Conservation (phyloP, 2,888 invertebrate genomes). For the Andrena haemorrhoa region DNA sequence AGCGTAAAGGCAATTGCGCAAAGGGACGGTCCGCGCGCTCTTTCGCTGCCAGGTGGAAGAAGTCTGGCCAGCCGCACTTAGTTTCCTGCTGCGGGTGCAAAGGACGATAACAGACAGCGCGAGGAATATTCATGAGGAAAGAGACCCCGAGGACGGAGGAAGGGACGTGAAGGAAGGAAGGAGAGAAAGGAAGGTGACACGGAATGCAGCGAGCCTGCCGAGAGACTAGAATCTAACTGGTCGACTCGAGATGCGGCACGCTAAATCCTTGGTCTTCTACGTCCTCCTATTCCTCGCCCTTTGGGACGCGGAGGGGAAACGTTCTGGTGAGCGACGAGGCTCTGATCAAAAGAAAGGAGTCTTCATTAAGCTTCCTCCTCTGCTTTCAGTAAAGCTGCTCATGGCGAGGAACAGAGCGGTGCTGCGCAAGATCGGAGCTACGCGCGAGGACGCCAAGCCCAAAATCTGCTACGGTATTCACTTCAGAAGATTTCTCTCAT, state of each 20-base stretch:
- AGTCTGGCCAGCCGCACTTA: background rate
- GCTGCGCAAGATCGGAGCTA: slow-evolving; percentile 67
- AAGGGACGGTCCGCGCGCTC: background rate
- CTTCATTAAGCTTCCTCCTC: too few relatives aligned
- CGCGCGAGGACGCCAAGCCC: slow-evolving; percentile 75
- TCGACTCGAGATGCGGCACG: slow-evolving; percentile 49
- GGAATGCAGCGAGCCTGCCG: slow-evolving; percentile 15
- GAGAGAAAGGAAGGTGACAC: background rate
- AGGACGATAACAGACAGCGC: background rate
- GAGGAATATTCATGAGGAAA: background rate
- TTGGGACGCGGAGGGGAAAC: slow-evolving; percentile 23
- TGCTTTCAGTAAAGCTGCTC: slow-evolving; percentile 50
- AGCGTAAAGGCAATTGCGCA: background rate
- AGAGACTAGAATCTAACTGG: slow-evolving; percentile 10
- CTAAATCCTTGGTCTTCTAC: slow-evolving; percentile 7
- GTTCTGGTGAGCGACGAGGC: slow-evolving; percentile 36
- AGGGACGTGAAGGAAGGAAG: background rate
- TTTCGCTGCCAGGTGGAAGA: background rate
- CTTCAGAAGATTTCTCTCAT: background rate
- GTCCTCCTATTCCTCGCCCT: slow-evolving; percentile 4
- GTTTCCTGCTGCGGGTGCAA: background rate
- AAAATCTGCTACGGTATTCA: slow-evolving; percentile 81
- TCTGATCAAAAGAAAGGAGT: background rate
- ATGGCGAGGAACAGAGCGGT: slow-evolving; percentile 40
- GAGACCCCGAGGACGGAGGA: background rate